Evolutionary conservation across 2,113 vertebrate genomes (phyloP).

Genomic region (Noturus placidus): DNA sequence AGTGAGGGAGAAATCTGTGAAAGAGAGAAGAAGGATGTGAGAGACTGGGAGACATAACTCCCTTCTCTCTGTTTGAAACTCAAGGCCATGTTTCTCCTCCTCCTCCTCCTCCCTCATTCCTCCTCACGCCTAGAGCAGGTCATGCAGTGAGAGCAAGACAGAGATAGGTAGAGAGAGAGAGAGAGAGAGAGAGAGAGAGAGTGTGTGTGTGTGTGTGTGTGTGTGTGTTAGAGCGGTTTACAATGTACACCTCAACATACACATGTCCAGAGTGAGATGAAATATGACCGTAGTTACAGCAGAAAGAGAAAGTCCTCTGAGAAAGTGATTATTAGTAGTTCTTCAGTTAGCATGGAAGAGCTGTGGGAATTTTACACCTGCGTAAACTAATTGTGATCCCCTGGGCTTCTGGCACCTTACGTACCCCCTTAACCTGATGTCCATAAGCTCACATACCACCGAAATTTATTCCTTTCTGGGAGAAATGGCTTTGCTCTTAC

Average conservation of each 20-base stretch:
- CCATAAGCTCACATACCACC: slow-evolving; percentile 31
- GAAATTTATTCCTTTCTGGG: slow-evolving; percentile 51
- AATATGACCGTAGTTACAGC: background rate
- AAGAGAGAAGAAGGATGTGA: slow-evolving; percentile 46
- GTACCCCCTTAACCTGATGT: slow-evolving; percentile 57
- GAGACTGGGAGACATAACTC: slow-evolving; percentile 43
- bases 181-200: slow-evolving; percentile 21
- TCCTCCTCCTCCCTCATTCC: slow-evolving; percentile 51
- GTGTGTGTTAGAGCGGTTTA: background rate
- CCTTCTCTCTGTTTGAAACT: slow-evolving; percentile 61
- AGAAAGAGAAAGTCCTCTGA: background rate
- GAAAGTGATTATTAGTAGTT: background rate
- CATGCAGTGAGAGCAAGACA: slow-evolving; percentile 12
- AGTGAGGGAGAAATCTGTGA: slow-evolving; percentile 57
- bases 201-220: background rate
- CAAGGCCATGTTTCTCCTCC: slow-evolving; percentile 73
- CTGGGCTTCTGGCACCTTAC: slow-evolving; percentile 48
- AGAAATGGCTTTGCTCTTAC: slow-evolving; percentile 26
- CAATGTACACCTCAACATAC: background rate
- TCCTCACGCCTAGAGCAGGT: slow-evolving; percentile 16
- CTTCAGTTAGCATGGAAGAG: background rate
- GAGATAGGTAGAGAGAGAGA: background rate
- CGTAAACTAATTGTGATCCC: slow-evolving; percentile 60
- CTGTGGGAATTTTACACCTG: slow-evolving; percentile 69
- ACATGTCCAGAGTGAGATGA: background rate